These are phyloP conservation scores for Sturnus vulgaris DNA, from an alignment of 2,113 vertebrate genomes.

Conservation along the genomic window DNA sequence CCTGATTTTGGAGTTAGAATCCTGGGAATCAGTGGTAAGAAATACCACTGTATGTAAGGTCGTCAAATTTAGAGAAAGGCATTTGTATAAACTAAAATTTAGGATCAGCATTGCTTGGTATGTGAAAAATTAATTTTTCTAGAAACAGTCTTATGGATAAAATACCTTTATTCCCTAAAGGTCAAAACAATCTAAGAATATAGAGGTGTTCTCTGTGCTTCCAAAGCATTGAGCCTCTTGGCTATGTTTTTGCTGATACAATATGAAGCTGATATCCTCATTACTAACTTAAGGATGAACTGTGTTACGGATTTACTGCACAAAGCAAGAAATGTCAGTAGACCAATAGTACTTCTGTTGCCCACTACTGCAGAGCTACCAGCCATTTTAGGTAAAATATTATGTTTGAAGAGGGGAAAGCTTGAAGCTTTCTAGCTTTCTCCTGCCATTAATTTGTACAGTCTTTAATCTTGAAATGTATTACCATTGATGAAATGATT, in stretches of 20 bases:
- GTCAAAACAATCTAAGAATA: neutral
- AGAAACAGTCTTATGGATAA: neutral
- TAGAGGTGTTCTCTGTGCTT: neutral
- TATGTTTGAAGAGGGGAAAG: neutral
- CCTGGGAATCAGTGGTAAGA: neutral
- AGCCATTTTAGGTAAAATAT: neutral
- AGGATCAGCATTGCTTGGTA: neutral
- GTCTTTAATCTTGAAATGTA: neutral
- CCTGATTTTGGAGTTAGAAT: neutral
- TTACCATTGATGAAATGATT: neutral
- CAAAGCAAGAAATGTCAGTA: neutral
- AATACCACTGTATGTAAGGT: neutral
- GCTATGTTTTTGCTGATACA: neutral
- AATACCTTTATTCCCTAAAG: neutral
- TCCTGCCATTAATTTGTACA: neutral
- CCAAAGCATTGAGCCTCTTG: neutral
- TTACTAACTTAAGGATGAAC: neutral
- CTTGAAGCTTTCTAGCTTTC: neutral
- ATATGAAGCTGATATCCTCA: neutral
- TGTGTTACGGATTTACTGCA: neutral
- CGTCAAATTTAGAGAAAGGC: neutral
- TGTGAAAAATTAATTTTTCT: neutral
- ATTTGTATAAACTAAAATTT: neutral
- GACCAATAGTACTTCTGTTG: neutral
- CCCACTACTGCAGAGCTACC: neutral